Conservation (phyloP, 2,113 vertebrate species). For the Notarius quadriscutis region DNA sequence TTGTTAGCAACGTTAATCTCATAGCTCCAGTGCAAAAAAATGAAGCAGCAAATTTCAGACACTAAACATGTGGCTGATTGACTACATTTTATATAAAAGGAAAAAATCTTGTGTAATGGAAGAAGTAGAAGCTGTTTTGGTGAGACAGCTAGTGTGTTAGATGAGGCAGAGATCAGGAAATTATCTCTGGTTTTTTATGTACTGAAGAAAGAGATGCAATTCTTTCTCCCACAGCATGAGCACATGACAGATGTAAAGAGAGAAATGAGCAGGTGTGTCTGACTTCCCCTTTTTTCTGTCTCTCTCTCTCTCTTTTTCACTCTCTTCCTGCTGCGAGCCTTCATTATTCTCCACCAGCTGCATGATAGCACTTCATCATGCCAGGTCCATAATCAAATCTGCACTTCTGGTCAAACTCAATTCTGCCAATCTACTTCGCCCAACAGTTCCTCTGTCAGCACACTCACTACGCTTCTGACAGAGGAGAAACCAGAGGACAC, state of each 20-base stretch:
- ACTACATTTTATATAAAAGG: background rate
- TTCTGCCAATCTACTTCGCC: conserved; percentile 60
- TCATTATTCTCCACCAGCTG: conserved; percentile 50
- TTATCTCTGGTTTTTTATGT: background rate
- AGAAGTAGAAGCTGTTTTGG: background rate
- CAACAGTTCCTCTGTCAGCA: conserved; percentile 61
- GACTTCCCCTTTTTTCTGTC: background rate
- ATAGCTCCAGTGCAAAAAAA: background rate
- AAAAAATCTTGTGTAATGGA: background rate
- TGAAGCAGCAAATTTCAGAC: background rate
- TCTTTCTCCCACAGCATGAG: conserved; percentile 24
- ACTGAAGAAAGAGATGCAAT: background rate
- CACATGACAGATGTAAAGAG: conserved; percentile 9
- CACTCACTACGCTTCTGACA: background rate
- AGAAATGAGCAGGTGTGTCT: conserved; percentile 37
- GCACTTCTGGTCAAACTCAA: conserved; percentile 65
- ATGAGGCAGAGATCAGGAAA: background rate
- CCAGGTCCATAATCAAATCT: conserved; percentile 70
- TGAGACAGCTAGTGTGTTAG: background rate
- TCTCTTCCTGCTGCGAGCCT: conserved; percentile 32
- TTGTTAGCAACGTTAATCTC: background rate
- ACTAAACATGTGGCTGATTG: background rate
- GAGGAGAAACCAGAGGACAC: background rate
- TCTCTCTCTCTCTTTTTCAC: background rate
- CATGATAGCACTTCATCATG: conserved; percentile 66